Evolutionary conservation across 2,888 invertebrate genomes (phyloP).

Genomic region (Drosophila aldrichi): DNA sequence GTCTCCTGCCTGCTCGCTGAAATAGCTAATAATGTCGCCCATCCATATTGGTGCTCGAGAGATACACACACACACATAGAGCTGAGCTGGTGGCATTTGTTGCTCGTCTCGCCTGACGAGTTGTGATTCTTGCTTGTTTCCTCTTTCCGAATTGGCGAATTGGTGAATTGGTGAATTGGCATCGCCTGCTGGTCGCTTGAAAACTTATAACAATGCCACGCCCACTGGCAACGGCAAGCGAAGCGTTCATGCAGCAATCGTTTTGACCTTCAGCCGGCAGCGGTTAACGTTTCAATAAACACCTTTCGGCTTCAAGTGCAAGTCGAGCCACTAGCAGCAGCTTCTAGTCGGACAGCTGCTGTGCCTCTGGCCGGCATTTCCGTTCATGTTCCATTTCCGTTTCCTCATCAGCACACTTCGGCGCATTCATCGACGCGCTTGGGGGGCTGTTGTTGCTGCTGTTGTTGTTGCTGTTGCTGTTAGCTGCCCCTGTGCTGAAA

Average conservation of each 20-base stretch:
- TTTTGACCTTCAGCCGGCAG: conserved; percentile 53
- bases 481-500: conserved; percentile 21
- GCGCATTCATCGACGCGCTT: not conserved
- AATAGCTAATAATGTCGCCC: conserved; percentile 73
- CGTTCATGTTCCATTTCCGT: conserved; percentile 74
- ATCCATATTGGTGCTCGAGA: conserved; percentile 35
- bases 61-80: conserved; percentile 14
- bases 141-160: conserved; percentile 1
- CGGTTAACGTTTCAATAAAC: conserved; percentile 46
- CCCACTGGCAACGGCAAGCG: conserved; percentile 15
- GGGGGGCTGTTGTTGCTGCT: conserved; percentile 6
- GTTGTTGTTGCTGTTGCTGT: not conserved
- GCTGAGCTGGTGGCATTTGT: conserved; percentile 12
- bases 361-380: conserved; percentile 53
- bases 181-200: conserved; percentile 8
- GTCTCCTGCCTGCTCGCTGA: conserved; percentile 30
- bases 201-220: conserved; percentile 11
- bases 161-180: not conserved
- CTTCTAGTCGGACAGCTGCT: conserved; percentile 38
- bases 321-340: conserved; percentile 10
- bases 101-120: conserved; percentile 17
- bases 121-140: conserved; percentile 24
- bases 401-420: conserved; percentile 54
- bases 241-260: conserved; percentile 39
- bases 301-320: conserved; percentile 29